Percentiles rank a stretch among this genome's conserved stretches.
These are phyloP conservation scores for Pocillopora meandrina DNA, from an alignment of 92 coral and sea anemone genomes.

Conservation along the genomic window DNA sequence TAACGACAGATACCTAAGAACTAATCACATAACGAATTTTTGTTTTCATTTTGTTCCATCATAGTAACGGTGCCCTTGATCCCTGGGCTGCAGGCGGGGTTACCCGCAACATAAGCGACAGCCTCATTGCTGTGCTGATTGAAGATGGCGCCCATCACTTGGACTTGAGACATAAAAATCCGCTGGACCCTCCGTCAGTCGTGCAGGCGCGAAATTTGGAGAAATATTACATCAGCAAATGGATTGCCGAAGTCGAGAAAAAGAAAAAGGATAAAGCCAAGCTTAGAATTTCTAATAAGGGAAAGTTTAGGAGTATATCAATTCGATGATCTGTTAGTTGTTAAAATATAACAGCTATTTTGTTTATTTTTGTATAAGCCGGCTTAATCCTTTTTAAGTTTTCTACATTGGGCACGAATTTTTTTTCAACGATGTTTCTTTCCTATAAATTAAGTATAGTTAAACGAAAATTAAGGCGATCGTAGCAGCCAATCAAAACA, in stretches of 20 bases:
- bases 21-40: neutral
- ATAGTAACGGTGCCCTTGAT: constrained; percentile 87
- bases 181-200: constrained; percentile 88
- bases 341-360: neutral
- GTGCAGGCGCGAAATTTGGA: constrained; percentile 83
- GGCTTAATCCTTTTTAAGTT: too few species aligned
- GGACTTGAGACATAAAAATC: constrained; percentile 86
- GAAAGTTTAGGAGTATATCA: constrained; percentile 13
- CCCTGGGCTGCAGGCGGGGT: constrained; percentile 99
- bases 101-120: constrained; percentile 76
- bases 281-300: constrained; percentile 4
- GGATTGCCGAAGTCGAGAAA: constrained; percentile 70
- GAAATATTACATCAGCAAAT: constrained; percentile 66
- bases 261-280: neutral
- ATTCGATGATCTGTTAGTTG: neutral
- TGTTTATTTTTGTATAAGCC: neutral
- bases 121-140: constrained; percentile 84
- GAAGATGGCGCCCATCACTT: constrained; percentile 98
- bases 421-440: too few species aligned
- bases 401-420: too few species aligned
- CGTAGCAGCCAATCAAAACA: too few species aligned
- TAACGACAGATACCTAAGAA: neutral
- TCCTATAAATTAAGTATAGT: too few species aligned
- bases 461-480: too few species aligned
- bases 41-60: neutral